Evolutionary conservation across 2,888 invertebrate species (phyloP).

Genomic region (Malacosoma neustria): DNA sequence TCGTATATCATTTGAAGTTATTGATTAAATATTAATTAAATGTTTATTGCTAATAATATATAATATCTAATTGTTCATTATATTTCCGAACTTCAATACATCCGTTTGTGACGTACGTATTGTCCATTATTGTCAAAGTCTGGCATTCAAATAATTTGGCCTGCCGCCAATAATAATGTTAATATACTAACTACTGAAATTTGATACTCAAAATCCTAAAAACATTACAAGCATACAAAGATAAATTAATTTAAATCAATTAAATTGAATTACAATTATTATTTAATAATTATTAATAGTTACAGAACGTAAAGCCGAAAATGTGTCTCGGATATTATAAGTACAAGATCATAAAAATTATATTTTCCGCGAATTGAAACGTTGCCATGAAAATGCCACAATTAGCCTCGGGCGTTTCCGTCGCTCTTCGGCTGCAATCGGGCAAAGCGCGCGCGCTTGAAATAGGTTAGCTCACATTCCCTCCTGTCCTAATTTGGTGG

Average conservation of each 20-base stretch:
- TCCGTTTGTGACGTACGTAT: slow-evolving; percentile 35
- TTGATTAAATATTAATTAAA: no score
- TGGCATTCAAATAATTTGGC: slow-evolving; percentile 53
- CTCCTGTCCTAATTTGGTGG: slow-evolving; percentile 77
- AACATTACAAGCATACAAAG: no score
- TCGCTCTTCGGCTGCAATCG: slow-evolving; percentile 32
- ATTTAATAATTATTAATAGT: no score
- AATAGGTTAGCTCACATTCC: slow-evolving; percentile 52
- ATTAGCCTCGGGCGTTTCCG: slow-evolving; percentile 53
- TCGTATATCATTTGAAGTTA: no score
- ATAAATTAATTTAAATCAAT: no score
- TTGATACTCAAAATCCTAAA: slow-evolving; percentile 45
- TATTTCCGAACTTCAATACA: slow-evolving; percentile 1
- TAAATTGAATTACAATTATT: no score
- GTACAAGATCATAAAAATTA: slow-evolving; percentile 16
- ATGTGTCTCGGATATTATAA: slow-evolving; percentile 10
- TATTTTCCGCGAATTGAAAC: slow-evolving; percentile 28
- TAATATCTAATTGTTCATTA: no score
- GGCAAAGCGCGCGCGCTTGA: slow-evolving; percentile 51
- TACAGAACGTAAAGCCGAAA: neutral
- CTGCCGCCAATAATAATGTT: slow-evolving; percentile 31
- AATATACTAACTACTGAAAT: slow-evolving; percentile 44
- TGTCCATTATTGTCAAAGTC: slow-evolving; percentile 36
- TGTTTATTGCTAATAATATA: no score
- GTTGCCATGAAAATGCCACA: slow-evolving; percentile 41